Percentiles rank a stretch among this genome's conserved stretches.
phyloP scores from a whole-genome alignment of 2,888 invertebrate species.

The Plebejus argus region DNA sequence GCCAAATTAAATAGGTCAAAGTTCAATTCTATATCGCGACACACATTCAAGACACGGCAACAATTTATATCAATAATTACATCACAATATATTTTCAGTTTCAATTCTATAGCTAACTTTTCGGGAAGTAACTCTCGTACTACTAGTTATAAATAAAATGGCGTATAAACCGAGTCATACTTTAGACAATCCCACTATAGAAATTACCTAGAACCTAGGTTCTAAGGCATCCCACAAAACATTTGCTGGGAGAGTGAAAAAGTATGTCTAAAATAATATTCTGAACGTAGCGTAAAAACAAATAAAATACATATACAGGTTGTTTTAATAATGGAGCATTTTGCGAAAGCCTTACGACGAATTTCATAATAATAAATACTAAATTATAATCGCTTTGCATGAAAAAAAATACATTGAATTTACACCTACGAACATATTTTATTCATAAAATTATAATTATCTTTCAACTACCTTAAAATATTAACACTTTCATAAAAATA shows the following conservation, averaged over 20 bases:
- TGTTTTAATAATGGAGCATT: neutral
- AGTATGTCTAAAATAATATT: neutral
- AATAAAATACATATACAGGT: neutral
- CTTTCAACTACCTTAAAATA: neutral
- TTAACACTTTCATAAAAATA: constrained; percentile 8
- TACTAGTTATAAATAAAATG: constrained; percentile 6
- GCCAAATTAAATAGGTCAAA: neutral
- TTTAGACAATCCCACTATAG: neutral
- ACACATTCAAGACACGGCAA: constrained; percentile 23
- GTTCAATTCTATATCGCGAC: neutral
- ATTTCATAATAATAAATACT: neutral
- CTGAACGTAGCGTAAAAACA: neutral
- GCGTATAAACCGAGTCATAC: neutral
- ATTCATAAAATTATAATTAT: constrained; percentile 9
- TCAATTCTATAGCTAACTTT: constrained; percentile 24
- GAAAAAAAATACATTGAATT: neutral
- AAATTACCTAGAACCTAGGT: neutral
- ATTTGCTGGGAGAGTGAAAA: neutral
- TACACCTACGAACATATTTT: neutral
- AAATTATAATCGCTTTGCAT: neutral
- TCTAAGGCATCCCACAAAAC: neutral
- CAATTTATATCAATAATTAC: constrained; percentile 20
- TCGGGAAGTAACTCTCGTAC: neutral
- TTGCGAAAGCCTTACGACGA: neutral
- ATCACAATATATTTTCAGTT: constrained; percentile 32